Conservation (phyloP, 1,140 invertebrate genomes). For the Meloidogyne hapla region DNA sequence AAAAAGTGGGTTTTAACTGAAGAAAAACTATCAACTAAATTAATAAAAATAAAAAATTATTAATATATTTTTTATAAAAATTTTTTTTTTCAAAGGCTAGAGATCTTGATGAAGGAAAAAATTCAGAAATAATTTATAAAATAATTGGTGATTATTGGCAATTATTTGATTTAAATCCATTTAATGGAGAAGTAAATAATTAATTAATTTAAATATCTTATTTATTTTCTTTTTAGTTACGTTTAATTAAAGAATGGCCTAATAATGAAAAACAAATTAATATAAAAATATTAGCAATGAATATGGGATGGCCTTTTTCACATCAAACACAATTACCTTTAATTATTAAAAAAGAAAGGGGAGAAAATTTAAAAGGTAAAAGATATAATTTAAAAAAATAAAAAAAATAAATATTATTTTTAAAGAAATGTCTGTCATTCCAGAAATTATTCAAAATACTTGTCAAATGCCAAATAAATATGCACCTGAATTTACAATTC, state of each 20-base stretch:
- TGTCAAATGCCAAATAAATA: slow-evolving; percentile 34
- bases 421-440: neutral
- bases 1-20: no score
- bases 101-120: slow-evolving; percentile 65
- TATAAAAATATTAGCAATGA: slow-evolving; percentile 34
- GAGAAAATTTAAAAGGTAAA: slow-evolving; percentile 5
- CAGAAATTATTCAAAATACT: slow-evolving; percentile 12
- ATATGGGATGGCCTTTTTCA: slow-evolving; percentile 36
- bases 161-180: slow-evolving; percentile 35
- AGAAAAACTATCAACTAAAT: no score
- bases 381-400: neutral
- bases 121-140: slow-evolving; percentile 65
- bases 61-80: neutral
- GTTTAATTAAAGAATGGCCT: slow-evolving; percentile 23
- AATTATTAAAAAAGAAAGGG: slow-evolving; percentile 3
- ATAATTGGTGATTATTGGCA: slow-evolving; percentile 40
- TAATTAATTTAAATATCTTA: slow-evolving; percentile 25
- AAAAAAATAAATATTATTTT: no score
- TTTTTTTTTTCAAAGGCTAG: slow-evolving; percentile 49
- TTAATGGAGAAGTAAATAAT: slow-evolving; percentile 34
- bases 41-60: no score
- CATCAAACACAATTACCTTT: slow-evolving; percentile 40
- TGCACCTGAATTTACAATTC: slow-evolving; percentile 35
- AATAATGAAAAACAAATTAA: slow-evolving; percentile 10
- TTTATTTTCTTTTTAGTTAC: slow-evolving; percentile 32